phyloP scores from a whole-genome alignment of 2,888 invertebrate species.

The Charanyca ferruginea region DNA sequence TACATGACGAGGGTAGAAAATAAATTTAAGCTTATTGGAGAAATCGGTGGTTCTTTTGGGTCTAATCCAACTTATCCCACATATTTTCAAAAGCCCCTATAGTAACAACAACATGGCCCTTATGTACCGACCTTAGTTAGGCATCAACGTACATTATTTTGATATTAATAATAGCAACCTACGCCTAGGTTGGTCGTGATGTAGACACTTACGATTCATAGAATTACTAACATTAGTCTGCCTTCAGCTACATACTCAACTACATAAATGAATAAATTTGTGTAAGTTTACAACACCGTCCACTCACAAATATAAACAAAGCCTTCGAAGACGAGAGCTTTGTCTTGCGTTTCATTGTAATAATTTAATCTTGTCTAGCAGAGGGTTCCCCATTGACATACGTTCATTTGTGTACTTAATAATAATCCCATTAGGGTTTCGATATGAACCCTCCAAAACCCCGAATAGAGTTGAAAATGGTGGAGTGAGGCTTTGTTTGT shows the following conservation, averaged over 20 bases:
- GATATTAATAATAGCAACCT: not conserved
- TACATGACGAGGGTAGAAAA: no score
- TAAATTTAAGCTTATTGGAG: no score
- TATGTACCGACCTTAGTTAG: not conserved
- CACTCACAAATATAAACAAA: slow-evolving; percentile 22
- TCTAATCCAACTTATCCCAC: no score
- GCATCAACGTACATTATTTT: not conserved
- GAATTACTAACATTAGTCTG: not conserved
- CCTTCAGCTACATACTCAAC: not conserved
- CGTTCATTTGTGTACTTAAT: slow-evolving; percentile 13
- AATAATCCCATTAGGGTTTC: slow-evolving; percentile 16
- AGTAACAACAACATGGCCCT: no score
- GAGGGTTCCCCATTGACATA: not conserved
- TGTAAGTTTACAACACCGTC: slow-evolving; percentile 12
- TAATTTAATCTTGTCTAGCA: slow-evolving; percentile 30
- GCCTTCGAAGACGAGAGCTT: slow-evolving; percentile 15
- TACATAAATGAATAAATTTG: slow-evolving; percentile 25
- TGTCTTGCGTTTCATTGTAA: slow-evolving; percentile 25
- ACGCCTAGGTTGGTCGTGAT: not conserved
- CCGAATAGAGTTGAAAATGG: slow-evolving; percentile 1
- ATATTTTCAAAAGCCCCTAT: no score
- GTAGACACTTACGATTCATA: not conserved
- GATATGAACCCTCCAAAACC: not conserved
- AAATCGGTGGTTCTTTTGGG: no score
- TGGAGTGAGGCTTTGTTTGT: not conserved